These are phyloP conservation scores for Frankliniella fusca DNA, from an alignment of 2,888 invertebrate species.

Conservation along the genomic window DNA sequence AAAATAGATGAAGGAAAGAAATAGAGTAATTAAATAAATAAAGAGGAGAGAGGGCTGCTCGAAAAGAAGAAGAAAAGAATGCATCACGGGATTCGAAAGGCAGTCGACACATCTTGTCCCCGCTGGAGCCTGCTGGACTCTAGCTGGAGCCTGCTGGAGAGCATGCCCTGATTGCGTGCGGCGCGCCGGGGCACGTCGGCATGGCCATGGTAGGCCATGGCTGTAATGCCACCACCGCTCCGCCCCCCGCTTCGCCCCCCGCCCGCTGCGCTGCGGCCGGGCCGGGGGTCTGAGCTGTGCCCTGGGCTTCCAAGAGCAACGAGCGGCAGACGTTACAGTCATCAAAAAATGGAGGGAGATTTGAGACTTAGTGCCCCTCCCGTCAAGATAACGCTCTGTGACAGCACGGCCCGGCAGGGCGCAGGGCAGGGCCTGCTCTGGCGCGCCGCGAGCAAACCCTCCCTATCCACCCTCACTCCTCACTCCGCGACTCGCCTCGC, in stretches of 20 bases:
- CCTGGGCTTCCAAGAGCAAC: not conserved
- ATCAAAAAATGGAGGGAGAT: slow-evolving; percentile 3
- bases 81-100: too few relatives aligned
- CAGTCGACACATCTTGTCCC: too few relatives aligned
- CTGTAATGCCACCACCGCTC: not conserved
- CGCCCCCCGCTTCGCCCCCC: not conserved
- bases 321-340: not conserved
- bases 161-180: not conserved
- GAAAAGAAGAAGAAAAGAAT: too few relatives aligned
- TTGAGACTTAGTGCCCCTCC: not conserved
- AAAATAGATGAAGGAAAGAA: too few relatives aligned
- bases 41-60: too few relatives aligned
- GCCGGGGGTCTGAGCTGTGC: not conserved
- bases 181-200: not conserved
- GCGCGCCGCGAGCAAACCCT: not conserved
- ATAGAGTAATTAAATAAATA: too few relatives aligned
- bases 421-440: not conserved
- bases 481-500: not conserved
- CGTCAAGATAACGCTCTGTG: slow-evolving; percentile 7
- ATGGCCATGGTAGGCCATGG: not conserved
- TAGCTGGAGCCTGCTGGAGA: too few relatives aligned
- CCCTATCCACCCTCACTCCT: too few relatives aligned
- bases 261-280: not conserved
- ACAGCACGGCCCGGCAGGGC: not conserved
- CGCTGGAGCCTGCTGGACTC: too few relatives aligned